A percentile compares a stretch with the other conserved stretches of the same genome.
Conservation (phyloP, 2,797 vertebrate species). For the Melanotaenia parkinsoni region DNA sequence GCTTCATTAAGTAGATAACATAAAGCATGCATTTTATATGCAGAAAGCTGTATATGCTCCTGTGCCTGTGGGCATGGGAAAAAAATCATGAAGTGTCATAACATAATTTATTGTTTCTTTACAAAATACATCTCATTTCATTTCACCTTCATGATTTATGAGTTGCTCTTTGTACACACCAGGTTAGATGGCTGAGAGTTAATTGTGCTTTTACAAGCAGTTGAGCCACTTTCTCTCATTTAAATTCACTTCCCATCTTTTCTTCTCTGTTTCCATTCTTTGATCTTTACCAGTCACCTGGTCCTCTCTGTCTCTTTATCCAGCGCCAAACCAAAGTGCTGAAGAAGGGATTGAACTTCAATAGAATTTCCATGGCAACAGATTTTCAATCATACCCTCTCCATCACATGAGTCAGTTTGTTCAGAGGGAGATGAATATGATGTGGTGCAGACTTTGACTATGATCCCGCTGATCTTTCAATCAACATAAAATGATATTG, state of each 20-base stretch:
- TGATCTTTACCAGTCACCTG: slow-evolving; percentile 64
- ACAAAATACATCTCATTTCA: slow-evolving; percentile 37
- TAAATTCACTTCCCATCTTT: slow-evolving; percentile 41
- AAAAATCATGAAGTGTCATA: slow-evolving; percentile 23
- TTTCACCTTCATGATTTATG: slow-evolving; percentile 33
- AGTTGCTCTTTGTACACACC: slow-evolving; percentile 22
- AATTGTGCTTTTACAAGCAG: slow-evolving; percentile 31
- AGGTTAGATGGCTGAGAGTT: slow-evolving; percentile 37
- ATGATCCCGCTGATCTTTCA: slow-evolving; percentile 64
- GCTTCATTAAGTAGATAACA: slow-evolving; percentile 64
- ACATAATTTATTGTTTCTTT: slow-evolving; percentile 54
- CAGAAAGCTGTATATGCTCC: slow-evolving; percentile 14
- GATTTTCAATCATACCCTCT: slow-evolving; percentile 68
- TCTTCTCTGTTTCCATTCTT: slow-evolving; percentile 36
- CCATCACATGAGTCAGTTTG: slow-evolving; percentile 44
- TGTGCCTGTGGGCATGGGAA: slow-evolving; percentile 19
- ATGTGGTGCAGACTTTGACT: slow-evolving; percentile 66
- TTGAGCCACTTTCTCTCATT: slow-evolving; percentile 30
- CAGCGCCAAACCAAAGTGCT: slow-evolving; percentile 41
- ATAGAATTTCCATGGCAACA: slow-evolving; percentile 77
- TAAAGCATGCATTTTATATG: slow-evolving; percentile 18
- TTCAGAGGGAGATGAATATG: slow-evolving; percentile 44
- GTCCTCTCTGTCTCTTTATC: slow-evolving; percentile 25
- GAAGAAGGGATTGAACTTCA: slow-evolving; percentile 63
- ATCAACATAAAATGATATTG: slow-evolving; percentile 51